Evolutionary conservation across 2,113 vertebrate genomes (phyloP), one percentile per base, ranked within the genome.

Genomic region (Canis aureus): DNA sequence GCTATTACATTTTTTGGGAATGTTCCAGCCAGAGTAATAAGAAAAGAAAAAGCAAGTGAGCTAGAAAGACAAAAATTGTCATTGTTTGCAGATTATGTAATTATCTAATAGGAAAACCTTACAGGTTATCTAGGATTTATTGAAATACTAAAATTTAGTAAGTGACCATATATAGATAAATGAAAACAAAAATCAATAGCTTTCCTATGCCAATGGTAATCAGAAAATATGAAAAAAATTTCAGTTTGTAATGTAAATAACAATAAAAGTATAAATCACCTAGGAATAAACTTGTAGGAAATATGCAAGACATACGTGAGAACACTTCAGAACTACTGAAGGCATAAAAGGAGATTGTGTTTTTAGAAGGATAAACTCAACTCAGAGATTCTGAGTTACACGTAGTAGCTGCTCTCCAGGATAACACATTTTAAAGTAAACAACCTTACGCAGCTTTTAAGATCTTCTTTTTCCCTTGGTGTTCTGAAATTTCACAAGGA

Each of bases 251-350:
- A 57, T 27, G 43, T 76, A 76, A 76, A 76, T 29, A 93, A 59
- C 53, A 85, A 69, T 27, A 93, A 57, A 84, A 93, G 81, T 60
- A 43, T 84, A 95, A 91, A 29, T 53, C 57, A 89, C 57, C 35
- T 60, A 60, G 76, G 69, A 94, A 91, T 95, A 73, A 74, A 74
- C 49, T 79, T 57, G 73, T 59, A 88, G 86, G 20, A 89, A 94
- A 89, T 86, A 95, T 89, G 78, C 55, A 96, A 93, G 60, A 67
- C 78, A 67, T 91, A 49, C 23, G 62, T 51, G 29, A 96, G 95
- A 79, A 95, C 23, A 89, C 97, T 96, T 95, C 38, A 97, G 67
- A 96, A 57, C 95, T 94, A 82, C 82, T 67, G 90, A 92, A 17
- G 25, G 57, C 51, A 79, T 95, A 38, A 95, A 95, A 97, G 29